Conservation (phyloP, 2,113 vertebrate genomes). For the Anolis carolinensis region DNA sequence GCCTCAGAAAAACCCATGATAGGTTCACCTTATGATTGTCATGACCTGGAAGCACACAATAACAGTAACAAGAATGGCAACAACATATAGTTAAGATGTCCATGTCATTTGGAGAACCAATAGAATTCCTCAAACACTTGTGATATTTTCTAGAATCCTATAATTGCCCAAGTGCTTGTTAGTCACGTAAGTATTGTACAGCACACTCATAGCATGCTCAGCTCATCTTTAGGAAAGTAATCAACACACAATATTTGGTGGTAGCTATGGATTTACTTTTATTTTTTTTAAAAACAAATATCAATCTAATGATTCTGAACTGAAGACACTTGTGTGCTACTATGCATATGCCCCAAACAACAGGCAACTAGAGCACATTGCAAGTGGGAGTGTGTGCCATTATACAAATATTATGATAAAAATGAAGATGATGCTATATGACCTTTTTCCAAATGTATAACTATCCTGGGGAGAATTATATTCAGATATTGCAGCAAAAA, state of each 20-base stretch:
- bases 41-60: too few relatives aligned
- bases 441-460: background rate
- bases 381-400: background rate
- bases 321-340: background rate
- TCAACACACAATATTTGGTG: background rate
- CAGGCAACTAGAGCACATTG: background rate
- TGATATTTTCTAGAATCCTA: background rate
- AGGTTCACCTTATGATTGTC: too few relatives aligned
- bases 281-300: too few relatives aligned
- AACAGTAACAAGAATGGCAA: too few relatives aligned
- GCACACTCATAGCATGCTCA: background rate
- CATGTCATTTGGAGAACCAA: background rate
- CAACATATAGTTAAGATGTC: too few relatives aligned
- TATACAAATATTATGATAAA: background rate
- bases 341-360: background rate
- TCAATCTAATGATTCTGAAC: background rate
- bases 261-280: background rate
- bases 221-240: background rate
- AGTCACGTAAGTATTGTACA: background rate
- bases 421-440: background rate
- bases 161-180: background rate
- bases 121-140: background rate
- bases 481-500: background rate
- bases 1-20: too few relatives aligned
- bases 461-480: background rate